A percentile compares a stretch with the other conserved stretches of the same genome.
These are phyloP conservation scores for Psittacara wagleri DNA, from an alignment of 2,113 vertebrate genomes.

Conservation along the genomic window DNA sequence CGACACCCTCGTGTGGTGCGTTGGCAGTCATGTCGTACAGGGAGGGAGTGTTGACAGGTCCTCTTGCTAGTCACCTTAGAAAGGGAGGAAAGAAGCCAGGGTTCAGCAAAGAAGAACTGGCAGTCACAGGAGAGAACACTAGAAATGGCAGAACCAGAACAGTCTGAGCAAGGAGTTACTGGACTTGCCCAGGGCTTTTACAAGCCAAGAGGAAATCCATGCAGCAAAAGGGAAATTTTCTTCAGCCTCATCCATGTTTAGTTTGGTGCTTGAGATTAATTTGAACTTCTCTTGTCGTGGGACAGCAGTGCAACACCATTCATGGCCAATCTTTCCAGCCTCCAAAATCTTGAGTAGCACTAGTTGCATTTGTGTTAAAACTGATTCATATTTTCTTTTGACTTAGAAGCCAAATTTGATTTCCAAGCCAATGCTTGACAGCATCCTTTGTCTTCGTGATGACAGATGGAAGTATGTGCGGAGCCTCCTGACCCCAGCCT, in stretches of 20 bases:
- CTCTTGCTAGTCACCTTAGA: slow-evolving; percentile 21
- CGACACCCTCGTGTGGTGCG: background rate
- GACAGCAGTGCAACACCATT: background rate
- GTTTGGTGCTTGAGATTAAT: background rate
- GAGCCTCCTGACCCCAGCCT: slow-evolving; percentile 82
- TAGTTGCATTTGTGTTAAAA: background rate
- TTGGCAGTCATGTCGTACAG: background rate
- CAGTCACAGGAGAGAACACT: background rate
- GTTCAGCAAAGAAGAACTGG: background rate
- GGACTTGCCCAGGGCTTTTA: background rate
- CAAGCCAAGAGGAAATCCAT: background rate
- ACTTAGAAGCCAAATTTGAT: slow-evolving; percentile 63
- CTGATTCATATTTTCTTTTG: slow-evolving; percentile 1
- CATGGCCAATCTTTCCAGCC: background rate
- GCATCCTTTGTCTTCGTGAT: slow-evolving; percentile 84
- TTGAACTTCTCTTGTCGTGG: rapidly evolving
- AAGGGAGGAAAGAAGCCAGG: background rate
- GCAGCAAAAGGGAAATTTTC: background rate
- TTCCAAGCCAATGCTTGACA: slow-evolving; percentile 84
- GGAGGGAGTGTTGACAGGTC: slow-evolving; percentile 43
- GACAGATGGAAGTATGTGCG: slow-evolving; percentile 87
- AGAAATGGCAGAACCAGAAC: background rate
- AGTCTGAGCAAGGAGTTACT: background rate
- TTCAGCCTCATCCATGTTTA: background rate
- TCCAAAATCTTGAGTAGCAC: background rate